Conservation (phyloP, 2,797 vertebrate genomes). For the Rhinichthys osculus region DNA sequence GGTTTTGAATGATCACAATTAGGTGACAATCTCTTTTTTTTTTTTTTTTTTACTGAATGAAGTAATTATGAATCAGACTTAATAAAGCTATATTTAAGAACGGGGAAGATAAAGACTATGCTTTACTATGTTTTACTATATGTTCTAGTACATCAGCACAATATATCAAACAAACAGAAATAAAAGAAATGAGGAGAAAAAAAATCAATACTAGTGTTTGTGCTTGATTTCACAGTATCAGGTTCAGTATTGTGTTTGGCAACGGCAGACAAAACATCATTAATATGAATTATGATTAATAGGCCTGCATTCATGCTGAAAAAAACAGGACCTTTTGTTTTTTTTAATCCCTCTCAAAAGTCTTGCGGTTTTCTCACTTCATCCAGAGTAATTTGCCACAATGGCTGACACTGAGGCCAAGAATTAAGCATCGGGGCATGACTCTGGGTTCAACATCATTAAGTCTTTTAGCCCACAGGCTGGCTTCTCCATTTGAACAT, state of each 20-base stretch:
- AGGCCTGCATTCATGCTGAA: slow-evolving; percentile 14
- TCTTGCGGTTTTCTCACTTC: slow-evolving; percentile 60
- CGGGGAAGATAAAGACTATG: neutral
- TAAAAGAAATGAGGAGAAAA: neutral
- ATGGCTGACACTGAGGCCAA: slow-evolving; percentile 59
- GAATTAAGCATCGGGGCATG: slow-evolving; percentile 59
- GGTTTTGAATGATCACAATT: neutral
- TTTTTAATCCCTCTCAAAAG: slow-evolving; percentile 42
- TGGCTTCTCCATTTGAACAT: slow-evolving; percentile 58
- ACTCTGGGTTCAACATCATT: slow-evolving; percentile 70
- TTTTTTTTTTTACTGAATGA: neutral
- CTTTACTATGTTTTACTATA: neutral
- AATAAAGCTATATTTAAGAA: neutral
- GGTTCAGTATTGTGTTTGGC: slow-evolving; percentile 29
- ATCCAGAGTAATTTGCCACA: slow-evolving; percentile 61
- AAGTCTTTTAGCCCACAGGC: slow-evolving; percentile 62
- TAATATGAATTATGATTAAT: slow-evolving; percentile 41
- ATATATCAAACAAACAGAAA: neutral
- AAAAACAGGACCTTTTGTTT: slow-evolving; percentile 28
- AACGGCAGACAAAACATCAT: slow-evolving; percentile 35
- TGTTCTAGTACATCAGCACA: neutral
- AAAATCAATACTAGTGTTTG: neutral
- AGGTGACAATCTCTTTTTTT: neutral
- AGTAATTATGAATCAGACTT: neutral
- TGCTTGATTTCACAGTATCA: neutral